Conservation (phyloP, 2,888 invertebrate genomes). For the Pemphredon lugubris region DNA sequence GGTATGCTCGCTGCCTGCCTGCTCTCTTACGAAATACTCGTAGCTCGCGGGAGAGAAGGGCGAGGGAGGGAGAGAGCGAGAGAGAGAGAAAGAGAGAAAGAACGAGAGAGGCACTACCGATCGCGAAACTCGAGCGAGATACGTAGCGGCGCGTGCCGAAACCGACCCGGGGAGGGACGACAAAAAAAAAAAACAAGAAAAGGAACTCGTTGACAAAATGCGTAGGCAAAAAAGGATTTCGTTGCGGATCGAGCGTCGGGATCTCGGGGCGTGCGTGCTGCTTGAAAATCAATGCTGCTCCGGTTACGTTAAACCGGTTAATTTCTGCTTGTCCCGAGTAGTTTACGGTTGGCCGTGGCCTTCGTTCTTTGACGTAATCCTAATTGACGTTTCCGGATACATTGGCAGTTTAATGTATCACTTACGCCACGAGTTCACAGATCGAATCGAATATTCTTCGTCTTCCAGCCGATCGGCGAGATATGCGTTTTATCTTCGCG, state of each 20-base stretch:
- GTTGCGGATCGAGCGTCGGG: neutral
- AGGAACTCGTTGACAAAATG: neutral
- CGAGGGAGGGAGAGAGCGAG: constrained; percentile 2
- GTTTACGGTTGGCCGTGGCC: no score
- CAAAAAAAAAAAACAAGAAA: neutral
- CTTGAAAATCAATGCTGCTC: constrained; percentile 9
- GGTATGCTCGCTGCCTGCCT: constrained; percentile 18
- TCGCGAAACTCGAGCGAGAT: constrained; percentile 11
- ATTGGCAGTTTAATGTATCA: no score
- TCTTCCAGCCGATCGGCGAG: no score
- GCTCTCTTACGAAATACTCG: constrained; percentile 49
- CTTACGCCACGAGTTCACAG: no score
- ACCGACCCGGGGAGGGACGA: neutral
- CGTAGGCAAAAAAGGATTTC: neutral
- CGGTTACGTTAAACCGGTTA: constrained; percentile 5
- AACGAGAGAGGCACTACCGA: neutral
- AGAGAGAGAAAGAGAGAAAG: constrained; percentile 1
- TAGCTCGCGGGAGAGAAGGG: constrained; percentile 11
- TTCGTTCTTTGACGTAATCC: no score
- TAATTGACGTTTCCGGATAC: no score
- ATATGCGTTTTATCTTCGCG: no score
- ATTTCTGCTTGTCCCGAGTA: no score
- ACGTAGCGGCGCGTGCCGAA: constrained; percentile 30
- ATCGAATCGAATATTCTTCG: no score
- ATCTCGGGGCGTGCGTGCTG: neutral